A percentile compares a stretch with the other conserved stretches of the same genome.
phyloP scores from a whole-genome alignment of 2,113 vertebrate genomes.

The Petrocephalus microphthalmus region DNA sequence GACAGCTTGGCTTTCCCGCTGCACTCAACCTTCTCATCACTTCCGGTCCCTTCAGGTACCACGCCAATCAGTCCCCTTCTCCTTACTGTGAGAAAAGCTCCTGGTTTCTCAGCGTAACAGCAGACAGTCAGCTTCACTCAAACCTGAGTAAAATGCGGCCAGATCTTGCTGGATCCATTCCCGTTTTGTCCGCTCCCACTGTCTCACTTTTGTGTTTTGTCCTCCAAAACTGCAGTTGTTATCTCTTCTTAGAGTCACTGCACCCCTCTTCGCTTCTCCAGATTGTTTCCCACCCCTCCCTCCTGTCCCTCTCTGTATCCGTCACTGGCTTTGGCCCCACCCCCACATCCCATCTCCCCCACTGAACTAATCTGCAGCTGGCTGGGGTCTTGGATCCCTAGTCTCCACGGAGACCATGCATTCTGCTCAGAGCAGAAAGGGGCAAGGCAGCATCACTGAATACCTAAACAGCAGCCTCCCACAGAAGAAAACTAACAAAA shows the following conservation, averaged over 20 bases:
- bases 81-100: conserved; percentile 15
- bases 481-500: conserved; percentile 49
- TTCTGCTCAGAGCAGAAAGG: not conserved
- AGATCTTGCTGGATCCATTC: not conserved
- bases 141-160: not conserved
- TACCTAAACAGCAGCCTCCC: conserved; percentile 51
- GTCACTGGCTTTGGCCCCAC: not conserved
- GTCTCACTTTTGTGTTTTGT: conserved; percentile 18
- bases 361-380: conserved; percentile 83
- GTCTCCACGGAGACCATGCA: conserved; percentile 64
- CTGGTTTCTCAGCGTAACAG: not conserved
- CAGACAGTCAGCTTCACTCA: not conserved
- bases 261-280: conserved; percentile 24
- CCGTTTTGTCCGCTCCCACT: not conserved
- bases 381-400: conserved; percentile 59
- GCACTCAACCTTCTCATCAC: not conserved
- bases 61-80: conserved; percentile 42
- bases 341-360: conserved; percentile 45
- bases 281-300: conserved; percentile 45
- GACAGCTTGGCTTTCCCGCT: conserved; percentile 27
- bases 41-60: conserved; percentile 25
- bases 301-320: conserved; percentile 21
- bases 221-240: conserved; percentile 34
- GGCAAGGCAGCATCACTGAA: conserved; percentile 45
- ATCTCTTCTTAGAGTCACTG: conserved; percentile 27